These are phyloP conservation scores for Eremophila alpestris DNA, from an alignment of 2,797 vertebrate genomes.

Conservation along the genomic window DNA sequence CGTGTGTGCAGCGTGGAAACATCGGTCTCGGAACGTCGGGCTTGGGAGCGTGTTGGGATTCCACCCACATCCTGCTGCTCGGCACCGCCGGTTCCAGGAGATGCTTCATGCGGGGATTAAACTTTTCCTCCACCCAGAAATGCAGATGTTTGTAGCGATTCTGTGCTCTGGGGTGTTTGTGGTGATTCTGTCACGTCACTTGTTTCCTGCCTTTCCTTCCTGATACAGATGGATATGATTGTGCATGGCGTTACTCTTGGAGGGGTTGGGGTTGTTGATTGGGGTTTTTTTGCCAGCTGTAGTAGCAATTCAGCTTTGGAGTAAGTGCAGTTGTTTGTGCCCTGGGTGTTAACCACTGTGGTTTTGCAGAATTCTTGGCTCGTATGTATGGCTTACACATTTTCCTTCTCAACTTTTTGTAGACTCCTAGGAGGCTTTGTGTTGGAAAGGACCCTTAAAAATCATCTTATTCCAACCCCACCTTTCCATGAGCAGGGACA, in stretches of 20 bases:
- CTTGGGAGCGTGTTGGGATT: rapidly evolving
- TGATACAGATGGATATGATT: background rate
- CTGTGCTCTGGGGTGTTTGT: background rate
- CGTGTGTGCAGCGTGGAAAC: background rate
- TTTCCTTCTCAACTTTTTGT: background rate
- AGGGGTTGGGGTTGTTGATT: background rate
- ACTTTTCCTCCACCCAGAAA: background rate
- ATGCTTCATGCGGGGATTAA: background rate
- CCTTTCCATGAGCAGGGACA: background rate
- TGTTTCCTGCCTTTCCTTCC: background rate
- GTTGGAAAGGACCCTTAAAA: background rate
- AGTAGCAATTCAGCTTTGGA: background rate
- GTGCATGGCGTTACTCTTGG: background rate
- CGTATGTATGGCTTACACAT: background rate
- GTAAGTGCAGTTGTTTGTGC: background rate
- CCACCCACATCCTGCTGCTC: background rate
- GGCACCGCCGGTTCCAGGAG: rapidly evolving
- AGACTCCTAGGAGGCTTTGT: background rate
- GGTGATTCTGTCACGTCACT: background rate
- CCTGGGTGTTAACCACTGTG: background rate
- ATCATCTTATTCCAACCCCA: background rate
- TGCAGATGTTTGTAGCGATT: background rate
- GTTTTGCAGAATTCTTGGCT: background rate
- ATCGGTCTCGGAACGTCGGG: rapidly evolving
- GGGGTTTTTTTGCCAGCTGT: background rate